These are phyloP conservation scores for Anthonomus grandis DNA, from an alignment of 1,140 invertebrate genomes.

Conservation along the genomic window DNA sequence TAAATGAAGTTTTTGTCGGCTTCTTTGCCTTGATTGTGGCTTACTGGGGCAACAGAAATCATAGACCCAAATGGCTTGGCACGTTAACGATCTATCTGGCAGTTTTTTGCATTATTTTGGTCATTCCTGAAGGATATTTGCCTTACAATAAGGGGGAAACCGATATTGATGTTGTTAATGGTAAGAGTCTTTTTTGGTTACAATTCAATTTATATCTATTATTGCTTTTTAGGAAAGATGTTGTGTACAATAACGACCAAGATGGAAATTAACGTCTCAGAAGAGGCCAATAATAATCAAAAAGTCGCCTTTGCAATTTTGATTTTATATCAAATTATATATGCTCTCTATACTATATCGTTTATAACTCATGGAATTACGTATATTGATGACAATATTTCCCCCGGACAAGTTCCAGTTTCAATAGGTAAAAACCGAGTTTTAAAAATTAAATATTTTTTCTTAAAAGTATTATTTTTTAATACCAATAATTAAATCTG, in stretches of 20 bases:
- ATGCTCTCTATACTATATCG: slow-evolving; percentile 58
- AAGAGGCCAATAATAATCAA: slow-evolving; percentile 15
- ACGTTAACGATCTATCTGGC: slow-evolving; percentile 57
- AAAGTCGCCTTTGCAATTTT: slow-evolving; percentile 53
- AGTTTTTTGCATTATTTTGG: slow-evolving; percentile 51
- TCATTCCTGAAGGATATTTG: slow-evolving; percentile 53
- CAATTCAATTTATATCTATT: slow-evolving; percentile 1
- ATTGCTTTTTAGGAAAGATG: slow-evolving; percentile 13
- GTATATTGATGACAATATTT: slow-evolving; percentile 61
- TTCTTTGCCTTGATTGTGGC: slow-evolving; percentile 54
- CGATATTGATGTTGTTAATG: slow-evolving; percentile 21
- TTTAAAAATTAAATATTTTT: no score
- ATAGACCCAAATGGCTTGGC: slow-evolving; percentile 59
- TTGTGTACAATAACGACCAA: slow-evolving; percentile 6
- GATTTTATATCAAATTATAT: slow-evolving; percentile 57
- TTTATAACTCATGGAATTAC: slow-evolving; percentile 64
- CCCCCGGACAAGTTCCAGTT: slow-evolving; percentile 14
- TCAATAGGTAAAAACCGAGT: slow-evolving; percentile 25
- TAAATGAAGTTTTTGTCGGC: slow-evolving; percentile 55
- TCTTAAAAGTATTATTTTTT: no score
- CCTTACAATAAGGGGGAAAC: slow-evolving; percentile 24
- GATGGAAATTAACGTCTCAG: not conserved
- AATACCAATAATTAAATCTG: no score
- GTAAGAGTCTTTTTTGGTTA: not conserved
- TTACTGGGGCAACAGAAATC: slow-evolving; percentile 60